Conservation (phyloP, 2,113 vertebrate species). For the Entomyzon cyanotis region DNA sequence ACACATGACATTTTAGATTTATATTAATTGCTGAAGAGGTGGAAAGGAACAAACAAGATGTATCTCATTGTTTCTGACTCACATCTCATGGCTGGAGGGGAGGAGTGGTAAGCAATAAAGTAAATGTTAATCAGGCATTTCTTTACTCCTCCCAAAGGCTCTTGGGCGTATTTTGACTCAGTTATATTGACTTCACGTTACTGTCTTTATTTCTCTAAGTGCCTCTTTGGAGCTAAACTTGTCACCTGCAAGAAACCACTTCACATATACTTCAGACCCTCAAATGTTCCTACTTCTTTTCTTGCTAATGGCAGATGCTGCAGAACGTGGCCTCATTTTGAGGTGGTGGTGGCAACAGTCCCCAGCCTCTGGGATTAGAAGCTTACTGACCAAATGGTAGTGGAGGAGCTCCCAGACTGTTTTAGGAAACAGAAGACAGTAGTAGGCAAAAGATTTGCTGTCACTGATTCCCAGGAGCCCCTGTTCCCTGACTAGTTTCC, state of each 20-base stretch:
- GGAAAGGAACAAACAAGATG: background rate
- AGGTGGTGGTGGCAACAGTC: background rate
- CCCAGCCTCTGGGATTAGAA: background rate
- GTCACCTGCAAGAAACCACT: background rate
- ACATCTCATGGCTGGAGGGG: fast-evolving
- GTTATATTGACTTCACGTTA: background rate
- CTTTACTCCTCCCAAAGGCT: background rate
- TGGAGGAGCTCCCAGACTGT: background rate
- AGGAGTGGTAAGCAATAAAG: background rate
- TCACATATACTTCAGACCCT: background rate
- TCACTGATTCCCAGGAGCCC: background rate
- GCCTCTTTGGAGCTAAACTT: background rate
- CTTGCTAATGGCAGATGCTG: background rate
- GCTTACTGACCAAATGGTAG: background rate
- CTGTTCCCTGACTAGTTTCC: background rate
- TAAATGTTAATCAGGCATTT: background rate
- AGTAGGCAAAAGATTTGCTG: background rate
- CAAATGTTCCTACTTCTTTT: background rate
- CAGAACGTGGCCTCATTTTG: background rate
- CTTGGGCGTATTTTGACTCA: background rate
- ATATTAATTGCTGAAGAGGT: background rate
- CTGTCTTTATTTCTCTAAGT: background rate
- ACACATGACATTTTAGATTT: background rate
- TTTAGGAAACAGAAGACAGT: background rate
- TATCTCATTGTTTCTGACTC: background rate